Base-by-base conservation (phyloP, 1,140 invertebrate genomes). In the Teleopsis dalmanni region DNA sequence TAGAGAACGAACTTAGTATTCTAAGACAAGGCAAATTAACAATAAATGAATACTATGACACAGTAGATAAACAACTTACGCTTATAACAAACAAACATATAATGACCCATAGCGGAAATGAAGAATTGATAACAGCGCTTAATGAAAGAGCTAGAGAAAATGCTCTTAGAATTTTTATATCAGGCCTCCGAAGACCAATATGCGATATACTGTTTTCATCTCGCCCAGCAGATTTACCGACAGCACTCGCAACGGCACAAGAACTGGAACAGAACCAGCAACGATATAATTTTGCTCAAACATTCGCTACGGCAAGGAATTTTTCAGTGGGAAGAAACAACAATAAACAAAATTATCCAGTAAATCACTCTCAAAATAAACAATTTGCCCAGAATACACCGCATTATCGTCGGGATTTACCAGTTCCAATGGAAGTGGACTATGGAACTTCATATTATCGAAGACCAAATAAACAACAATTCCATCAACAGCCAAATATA, bases 41-140 rank as follows among this genome's bases (percentile, higher is more conserved):
- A 42, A 33, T 54, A 0, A 33, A 53, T 13, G 41, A 58, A 29
- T 54, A 36, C 22, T 54, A 54, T 38, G 48, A 51, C 14, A 36
- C 44, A n/a, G 46, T 54, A 4, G 33, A 48, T 34, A n/a, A n/a
- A 22, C 16, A 57, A 33, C 14, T 46, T 21, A 52, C 47, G 6
- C 25, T 53, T 10, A 34, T 55, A n/a, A 51, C 33, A 22, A 55
- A 51, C 25, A 51, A 53, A 31, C 40, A 47, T 7, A 57, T 45
- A 31, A 52, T 54, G 52, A 52, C 52, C 8, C 48, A 57, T 25
- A 23, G 47, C 11, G 22, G 14, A 23, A 9, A 51, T 16, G 47
- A 52, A 18, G 29, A 14, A 10, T n/a, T 23, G 10, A 2, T 49
- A 22, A 49, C 49, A 8, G 27, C 14, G 4, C 6, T 54, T 8